Conservation (phyloP, 2,113 vertebrate genomes). For the Apaloderma vittatum region DNA sequence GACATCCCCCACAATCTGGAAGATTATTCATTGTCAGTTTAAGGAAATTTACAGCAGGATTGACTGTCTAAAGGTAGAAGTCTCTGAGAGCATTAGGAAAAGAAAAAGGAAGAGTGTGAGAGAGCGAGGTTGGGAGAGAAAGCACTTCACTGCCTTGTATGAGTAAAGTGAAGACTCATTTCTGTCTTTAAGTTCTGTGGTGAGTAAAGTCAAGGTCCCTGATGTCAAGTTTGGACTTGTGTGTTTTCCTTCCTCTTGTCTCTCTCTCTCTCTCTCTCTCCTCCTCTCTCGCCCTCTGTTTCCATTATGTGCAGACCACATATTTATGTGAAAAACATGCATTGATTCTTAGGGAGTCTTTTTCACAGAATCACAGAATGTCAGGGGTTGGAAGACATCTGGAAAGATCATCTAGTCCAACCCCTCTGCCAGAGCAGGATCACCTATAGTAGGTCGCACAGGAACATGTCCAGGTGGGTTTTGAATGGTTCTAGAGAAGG, state of each 20-base stretch:
- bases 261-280: neutral
- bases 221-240: neutral
- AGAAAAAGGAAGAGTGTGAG: neutral
- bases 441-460: too few relatives aligned
- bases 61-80: neutral
- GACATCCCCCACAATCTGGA: rapidly evolving
- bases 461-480: too few relatives aligned
- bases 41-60: neutral
- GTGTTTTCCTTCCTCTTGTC: neutral
- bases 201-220: neutral
- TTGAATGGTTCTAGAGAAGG: too few relatives aligned
- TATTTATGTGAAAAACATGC: neutral
- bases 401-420: too few relatives aligned
- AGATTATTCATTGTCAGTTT: neutral
- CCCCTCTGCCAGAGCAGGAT: too few relatives aligned
- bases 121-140: neutral
- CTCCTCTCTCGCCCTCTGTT: neutral
- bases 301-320: neutral
- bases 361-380: too few relatives aligned
- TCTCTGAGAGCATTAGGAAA: neutral
- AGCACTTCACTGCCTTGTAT: neutral
- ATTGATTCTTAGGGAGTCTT: neutral
- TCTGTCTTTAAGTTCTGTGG: neutral
- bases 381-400: too few relatives aligned
- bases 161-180: neutral